These are phyloP conservation scores for Colaptes auratus DNA, from an alignment of 2,113 vertebrate genomes.

Conservation along the genomic window DNA sequence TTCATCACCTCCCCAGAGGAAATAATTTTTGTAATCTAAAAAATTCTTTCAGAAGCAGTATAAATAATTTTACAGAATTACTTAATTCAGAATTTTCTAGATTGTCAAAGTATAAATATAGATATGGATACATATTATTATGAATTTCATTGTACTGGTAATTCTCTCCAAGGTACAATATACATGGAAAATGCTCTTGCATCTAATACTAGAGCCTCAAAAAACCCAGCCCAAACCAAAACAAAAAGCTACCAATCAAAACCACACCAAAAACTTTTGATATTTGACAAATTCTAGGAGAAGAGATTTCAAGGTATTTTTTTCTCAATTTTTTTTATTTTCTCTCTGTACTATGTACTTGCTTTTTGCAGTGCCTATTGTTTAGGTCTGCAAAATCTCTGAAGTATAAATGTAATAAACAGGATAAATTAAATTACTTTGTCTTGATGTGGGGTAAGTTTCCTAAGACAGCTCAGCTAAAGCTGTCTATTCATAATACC, in stretches of 20 bases:
- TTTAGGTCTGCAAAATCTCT: background rate
- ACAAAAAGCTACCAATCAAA: background rate
- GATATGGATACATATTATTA: background rate
- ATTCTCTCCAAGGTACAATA: background rate
- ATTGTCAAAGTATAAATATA: background rate
- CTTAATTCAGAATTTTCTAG: background rate
- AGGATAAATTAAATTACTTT: background rate
- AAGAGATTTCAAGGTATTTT: background rate
- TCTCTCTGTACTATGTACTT: background rate
- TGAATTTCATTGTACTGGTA: background rate
- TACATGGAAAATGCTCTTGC: background rate
- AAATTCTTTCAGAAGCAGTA: background rate
- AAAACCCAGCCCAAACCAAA: background rate
- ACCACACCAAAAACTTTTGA: background rate
- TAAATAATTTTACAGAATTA: background rate
- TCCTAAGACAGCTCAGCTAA: background rate
- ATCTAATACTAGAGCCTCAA: background rate
- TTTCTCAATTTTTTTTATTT: background rate
- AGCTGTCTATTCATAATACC: background rate
- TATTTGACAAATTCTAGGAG: background rate
- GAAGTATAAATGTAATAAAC: background rate
- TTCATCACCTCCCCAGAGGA: background rate
- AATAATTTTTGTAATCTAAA: background rate
- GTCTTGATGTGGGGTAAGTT: background rate
- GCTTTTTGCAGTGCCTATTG: background rate